These are phyloP conservation scores for Cynaeus angustus DNA, from an alignment of 2,888 invertebrate species.

Conservation along the genomic window DNA sequence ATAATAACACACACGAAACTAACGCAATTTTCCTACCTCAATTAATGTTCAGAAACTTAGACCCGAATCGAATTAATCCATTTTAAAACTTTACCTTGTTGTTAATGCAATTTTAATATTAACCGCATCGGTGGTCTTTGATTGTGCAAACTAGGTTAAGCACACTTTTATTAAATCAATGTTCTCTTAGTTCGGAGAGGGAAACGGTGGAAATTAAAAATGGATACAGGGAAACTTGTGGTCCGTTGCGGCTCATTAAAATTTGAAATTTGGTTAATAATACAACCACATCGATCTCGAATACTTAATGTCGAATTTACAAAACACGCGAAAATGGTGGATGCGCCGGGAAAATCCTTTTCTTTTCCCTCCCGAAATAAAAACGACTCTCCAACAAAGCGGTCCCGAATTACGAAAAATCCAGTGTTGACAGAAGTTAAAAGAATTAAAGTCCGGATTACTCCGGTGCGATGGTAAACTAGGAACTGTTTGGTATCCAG, in stretches of 20 bases:
- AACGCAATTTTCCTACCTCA: conserved; percentile 20
- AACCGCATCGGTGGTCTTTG: conserved; percentile 23
- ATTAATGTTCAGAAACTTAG: conserved; percentile 25
- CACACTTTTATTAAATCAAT: conserved; percentile 21
- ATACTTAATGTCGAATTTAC: conserved; percentile 7
- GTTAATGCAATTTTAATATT: conserved; percentile 36
- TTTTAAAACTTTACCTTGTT: conserved; percentile 37
- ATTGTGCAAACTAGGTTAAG: conserved; percentile 22
- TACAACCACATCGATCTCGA: neutral
- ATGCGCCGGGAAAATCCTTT: neutral
- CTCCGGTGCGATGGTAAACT: conserved; percentile 54
- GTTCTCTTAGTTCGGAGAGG: neutral
- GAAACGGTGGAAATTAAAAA: conserved; percentile 4
- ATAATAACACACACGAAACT: neutral
- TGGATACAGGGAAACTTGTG: neutral
- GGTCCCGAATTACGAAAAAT: conserved; percentile 12
- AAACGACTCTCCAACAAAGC: no score
- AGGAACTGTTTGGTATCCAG: conserved; percentile 57
- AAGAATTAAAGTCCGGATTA: conserved; percentile 55
- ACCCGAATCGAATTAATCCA: conserved; percentile 27
- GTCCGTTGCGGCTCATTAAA: conserved; percentile 3
- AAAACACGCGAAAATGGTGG: conserved; percentile 18
- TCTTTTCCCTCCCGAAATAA: no score
- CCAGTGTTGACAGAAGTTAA: conserved; percentile 49
- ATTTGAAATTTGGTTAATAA: conserved; percentile 14